Evolutionary conservation across 1,140 invertebrate species (phyloP), one percentile per base, ranked within the genome.

Genomic region (Drosophila tristis): DNA sequence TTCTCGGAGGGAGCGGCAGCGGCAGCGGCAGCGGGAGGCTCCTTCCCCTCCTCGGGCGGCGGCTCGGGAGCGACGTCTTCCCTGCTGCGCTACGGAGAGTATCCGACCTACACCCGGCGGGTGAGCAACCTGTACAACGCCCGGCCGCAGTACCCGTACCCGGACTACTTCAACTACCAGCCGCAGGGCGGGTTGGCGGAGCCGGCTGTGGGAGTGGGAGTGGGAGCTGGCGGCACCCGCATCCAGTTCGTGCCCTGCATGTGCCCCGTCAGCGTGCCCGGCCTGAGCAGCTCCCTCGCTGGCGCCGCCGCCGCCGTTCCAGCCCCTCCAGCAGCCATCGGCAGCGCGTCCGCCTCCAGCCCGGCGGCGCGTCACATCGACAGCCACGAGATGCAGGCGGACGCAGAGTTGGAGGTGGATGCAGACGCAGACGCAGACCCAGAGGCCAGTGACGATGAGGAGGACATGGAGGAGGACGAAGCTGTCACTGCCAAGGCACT

Each of bases 241-340:
- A 80, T 91, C 2, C 84, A 91, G 49, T 91, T 91, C 9, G 90
- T 91, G 49, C 90, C 90, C 56, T 91, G 90, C 76, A 91, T 91
- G 90, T 91, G 90, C 35, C 90, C 90, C 2, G 61, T 91, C 1
- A 91, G 78, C 58, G 70, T 91, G 50, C 76, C 84, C 58, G 61
- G 71, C 25, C 8, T 76, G 35, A 26, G 50, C n/a, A n/a, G 50
- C 2, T 48, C 39, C 31, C 31, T 31, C 31, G 3, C 31, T 3
- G 25, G 48, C 9, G 73, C 61, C 15, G 49, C 31, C 3, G 29
- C 55, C 9, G 73, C 57, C 7, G 54, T 70, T 15, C 42, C 74
- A 2, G 9, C 62, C 7, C 51, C 74, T 15, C 42, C 74, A 2
- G 9, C 62, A 1, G 45, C 78, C 7, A 53, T 64, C n/a, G 53